These are phyloP conservation scores for Corythornis cristatus DNA, from an alignment of 2,113 vertebrate genomes.

Conservation along the genomic window DNA sequence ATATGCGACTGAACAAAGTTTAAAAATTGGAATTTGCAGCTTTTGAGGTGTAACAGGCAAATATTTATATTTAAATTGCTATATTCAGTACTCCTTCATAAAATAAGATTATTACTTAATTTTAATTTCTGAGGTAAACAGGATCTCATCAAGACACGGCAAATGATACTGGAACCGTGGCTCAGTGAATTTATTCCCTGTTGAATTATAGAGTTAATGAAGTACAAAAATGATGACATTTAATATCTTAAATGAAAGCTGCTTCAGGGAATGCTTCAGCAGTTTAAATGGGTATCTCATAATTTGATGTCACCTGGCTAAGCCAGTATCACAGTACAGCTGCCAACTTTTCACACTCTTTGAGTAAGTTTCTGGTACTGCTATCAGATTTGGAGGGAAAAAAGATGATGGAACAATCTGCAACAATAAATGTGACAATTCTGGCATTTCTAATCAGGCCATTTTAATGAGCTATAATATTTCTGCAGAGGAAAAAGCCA, in stretches of 20 bases:
- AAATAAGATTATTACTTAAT: not conserved
- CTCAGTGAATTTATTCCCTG: constrained; percentile 13
- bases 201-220: constrained; percentile 47
- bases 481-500: not conserved
- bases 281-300: constrained; percentile 4
- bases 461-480: not conserved
- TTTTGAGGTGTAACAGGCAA: not conserved
- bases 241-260: constrained; percentile 52
- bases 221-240: constrained; percentile 52
- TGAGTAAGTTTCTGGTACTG: not conserved
- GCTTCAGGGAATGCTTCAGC: constrained; percentile 39
- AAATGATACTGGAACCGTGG: not conserved
- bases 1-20: not conserved
- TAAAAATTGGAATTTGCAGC: not conserved
- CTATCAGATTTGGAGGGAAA: not conserved
- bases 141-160: constrained; percentile 1
- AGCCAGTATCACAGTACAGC: not conserved
- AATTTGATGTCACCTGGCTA: constrained; percentile 53
- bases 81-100: not conserved
- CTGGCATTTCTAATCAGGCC: not conserved
- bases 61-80: constrained; percentile 4
- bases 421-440: not conserved
- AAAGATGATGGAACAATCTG: not conserved
- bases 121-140: constrained; percentile 23
- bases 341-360: not conserved